Conservation (phyloP, 2,113 vertebrate species). For the Neotragus moschatus region DNA sequence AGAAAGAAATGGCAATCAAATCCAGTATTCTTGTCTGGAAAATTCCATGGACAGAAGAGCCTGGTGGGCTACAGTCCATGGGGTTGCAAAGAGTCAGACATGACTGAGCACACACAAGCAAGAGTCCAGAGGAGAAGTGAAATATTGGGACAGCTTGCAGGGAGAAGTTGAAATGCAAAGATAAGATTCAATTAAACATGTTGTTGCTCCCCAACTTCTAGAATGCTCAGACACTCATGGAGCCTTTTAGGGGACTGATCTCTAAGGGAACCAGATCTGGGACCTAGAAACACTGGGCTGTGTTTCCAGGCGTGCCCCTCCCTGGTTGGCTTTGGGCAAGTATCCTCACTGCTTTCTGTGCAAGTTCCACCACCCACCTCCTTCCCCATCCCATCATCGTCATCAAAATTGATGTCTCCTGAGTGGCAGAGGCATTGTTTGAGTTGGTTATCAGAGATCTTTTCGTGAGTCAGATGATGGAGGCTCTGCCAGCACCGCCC, state of each 20-base stretch:
- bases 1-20: neutral
- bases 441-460: constrained; percentile 59
- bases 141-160: neutral
- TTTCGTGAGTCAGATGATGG: constrained; percentile 42
- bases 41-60: neutral
- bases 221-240: neutral
- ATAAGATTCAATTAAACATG: neutral
- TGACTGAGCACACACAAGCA: neutral
- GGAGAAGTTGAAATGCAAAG: neutral
- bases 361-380: constrained; percentile 54
- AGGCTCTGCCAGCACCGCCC: neutral
- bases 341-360: constrained; percentile 30
- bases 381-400: constrained; percentile 1
- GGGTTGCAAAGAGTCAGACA: neutral
- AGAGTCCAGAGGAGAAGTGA: neutral
- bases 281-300: neutral
- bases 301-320: neutral
- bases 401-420: constrained; percentile 22
- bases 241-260: neutral
- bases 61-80: neutral
- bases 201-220: neutral
- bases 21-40: neutral
- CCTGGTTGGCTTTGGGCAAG: constrained; percentile 28
- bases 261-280: neutral
- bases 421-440: constrained; percentile 62